phyloP scores from a whole-genome alignment of 2,888 invertebrate genomes.

The Hanleya hanleyi region DNA sequence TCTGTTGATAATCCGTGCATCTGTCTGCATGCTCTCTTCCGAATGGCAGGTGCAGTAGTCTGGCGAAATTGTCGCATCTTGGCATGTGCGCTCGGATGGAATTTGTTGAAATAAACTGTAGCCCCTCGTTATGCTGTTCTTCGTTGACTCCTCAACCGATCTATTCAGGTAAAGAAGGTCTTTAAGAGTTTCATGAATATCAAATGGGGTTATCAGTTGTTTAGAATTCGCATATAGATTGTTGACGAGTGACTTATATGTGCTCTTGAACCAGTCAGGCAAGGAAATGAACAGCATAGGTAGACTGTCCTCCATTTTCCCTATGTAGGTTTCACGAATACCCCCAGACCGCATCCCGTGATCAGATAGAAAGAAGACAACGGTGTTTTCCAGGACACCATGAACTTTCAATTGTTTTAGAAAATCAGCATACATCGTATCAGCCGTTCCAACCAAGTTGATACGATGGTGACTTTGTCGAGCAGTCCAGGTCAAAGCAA shows the following conservation, averaged over 20 bases:
- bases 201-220: constrained; percentile 86
- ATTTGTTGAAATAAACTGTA: constrained; percentile 85
- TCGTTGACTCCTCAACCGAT: background rate
- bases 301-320: constrained; percentile 85
- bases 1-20: too few relatives aligned
- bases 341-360: constrained; percentile 91
- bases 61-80: constrained; percentile 84
- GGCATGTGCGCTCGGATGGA: constrained; percentile 83
- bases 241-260: constrained; percentile 78
- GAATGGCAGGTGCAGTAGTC: too few relatives aligned
- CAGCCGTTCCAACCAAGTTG: constrained; percentile 84
- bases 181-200: constrained; percentile 84
- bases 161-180: constrained; percentile 76
- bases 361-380: constrained; percentile 80
- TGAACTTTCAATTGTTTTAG: constrained; percentile 74
- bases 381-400: constrained; percentile 44
- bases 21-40: too few relatives aligned
- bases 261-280: constrained; percentile 82
- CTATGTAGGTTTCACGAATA: constrained; percentile 86
- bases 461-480: constrained; percentile 88
- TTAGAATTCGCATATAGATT: constrained; percentile 80
- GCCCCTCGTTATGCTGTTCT: constrained; percentile 35
- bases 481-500: constrained; percentile 89
- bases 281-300: constrained; percentile 84
- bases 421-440: constrained; percentile 78